Conservation (phyloP, 1,140 invertebrate genomes). For the Muscidifurax raptorellus region DNA sequence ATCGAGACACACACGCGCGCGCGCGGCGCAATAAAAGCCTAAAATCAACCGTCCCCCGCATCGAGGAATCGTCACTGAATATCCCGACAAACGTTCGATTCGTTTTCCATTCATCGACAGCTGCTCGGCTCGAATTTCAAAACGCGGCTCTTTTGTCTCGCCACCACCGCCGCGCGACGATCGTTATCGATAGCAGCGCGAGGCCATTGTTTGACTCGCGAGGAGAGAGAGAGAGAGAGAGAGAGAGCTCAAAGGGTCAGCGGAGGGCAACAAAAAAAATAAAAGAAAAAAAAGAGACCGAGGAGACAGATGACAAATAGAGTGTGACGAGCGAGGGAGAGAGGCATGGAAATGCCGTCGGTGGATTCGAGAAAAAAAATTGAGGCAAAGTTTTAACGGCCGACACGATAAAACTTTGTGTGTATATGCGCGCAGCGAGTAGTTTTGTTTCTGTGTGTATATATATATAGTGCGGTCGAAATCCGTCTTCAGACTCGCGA, state of each 20-base stretch:
- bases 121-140: neutral
- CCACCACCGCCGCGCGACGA: neutral
- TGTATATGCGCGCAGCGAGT: no score
- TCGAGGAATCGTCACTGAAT: neutral
- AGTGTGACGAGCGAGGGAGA: neutral
- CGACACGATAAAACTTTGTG: neutral
- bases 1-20: no score
- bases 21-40: neutral
- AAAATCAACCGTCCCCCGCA: neutral
- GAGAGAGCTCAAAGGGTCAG: neutral
- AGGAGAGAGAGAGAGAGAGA: no score
- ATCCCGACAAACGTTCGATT: neutral
- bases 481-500: neutral
- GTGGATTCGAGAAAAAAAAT: neutral
- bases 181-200: neutral
- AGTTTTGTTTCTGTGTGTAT: no score
- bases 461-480: neutral
- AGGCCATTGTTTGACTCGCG: conserved; percentile 4
- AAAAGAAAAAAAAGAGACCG: neutral
- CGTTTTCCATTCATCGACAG: neutral
- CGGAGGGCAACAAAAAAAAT: neutral
- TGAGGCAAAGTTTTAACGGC: neutral
- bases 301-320: neutral
- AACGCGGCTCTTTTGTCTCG: neutral
- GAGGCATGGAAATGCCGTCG: no score